Evolutionary conservation across 2,888 invertebrate genomes (phyloP), one percentile per base, ranked within the genome.

Genomic region (Drosophila kuntzei): DNA sequence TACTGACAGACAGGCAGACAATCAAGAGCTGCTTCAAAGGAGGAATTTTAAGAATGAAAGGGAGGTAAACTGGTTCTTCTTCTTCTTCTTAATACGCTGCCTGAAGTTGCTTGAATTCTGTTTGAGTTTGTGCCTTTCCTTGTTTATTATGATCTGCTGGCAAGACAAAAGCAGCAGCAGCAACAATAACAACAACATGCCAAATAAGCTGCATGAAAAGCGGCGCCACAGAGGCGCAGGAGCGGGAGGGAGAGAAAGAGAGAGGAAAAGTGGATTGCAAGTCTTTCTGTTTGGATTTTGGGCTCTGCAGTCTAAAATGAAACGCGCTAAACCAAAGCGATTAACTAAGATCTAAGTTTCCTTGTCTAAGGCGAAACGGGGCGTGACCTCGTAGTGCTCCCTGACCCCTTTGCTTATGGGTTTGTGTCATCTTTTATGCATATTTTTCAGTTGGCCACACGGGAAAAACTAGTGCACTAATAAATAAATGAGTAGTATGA

Each of bases 151-250:
- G 80, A 82, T 86, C 79, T 78, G 69, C 50, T 39, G 53, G 34
- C 55, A 67, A 64, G 67, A 83, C 83, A 71, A 78, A 87, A 65
- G 83, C 74, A 66, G 79, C n/a, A 32, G 51, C 8, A 22, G 14
- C 18, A 39, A 18, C 36, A 68, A 58, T n/a, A 25, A 16, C 27
- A 67, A 60, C 68, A 74, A 87, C 80, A 84, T 80, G 43, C 74
- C 78, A 80, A 87, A 81, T 87, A 84, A 84, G 81, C 87, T 71
- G 67, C 55, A 72, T 73, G 68, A 65, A 73, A 75, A 57, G 67
- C 68, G 47, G 73, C 63, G 63, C 67, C 69, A 61, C 44, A 43
- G n/a, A 57, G 29, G 44, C 18, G 54, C 1, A 1, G n/a, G 7
- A 1, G 8, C 16, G 20, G 4, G 8, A 14, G n/a, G 3, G 3